These are phyloP conservation scores for Gastracanthus pulcherrimus DNA, from an alignment of 2,888 invertebrate species.

Conservation along the genomic window DNA sequence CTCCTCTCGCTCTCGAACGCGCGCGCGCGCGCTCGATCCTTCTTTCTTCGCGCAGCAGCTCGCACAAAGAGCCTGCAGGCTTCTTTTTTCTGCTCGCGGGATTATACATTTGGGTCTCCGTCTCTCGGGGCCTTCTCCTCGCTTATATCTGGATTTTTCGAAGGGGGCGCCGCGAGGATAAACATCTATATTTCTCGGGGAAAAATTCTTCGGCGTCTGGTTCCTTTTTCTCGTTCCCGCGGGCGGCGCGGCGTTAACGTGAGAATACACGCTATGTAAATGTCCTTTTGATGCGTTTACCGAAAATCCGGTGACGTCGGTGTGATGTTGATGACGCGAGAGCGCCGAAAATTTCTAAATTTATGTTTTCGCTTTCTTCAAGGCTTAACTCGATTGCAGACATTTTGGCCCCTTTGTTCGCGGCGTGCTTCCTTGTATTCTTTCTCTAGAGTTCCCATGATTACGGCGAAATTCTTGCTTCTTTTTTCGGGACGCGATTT, in stretches of 20 bases:
- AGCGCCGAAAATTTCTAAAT: conserved; percentile 33
- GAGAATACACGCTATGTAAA: conserved; percentile 31
- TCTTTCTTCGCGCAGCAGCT: neutral
- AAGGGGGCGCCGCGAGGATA: conserved; percentile 8
- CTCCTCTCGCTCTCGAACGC: conserved; percentile 35
- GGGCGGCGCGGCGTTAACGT: neutral
- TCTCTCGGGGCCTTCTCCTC: neutral
- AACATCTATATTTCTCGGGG: conserved; percentile 24
- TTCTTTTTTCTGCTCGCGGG: conserved; percentile 2
- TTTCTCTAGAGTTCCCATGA: neutral
- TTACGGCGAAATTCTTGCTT: neutral
- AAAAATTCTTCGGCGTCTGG: neutral
- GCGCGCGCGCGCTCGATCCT: neutral
- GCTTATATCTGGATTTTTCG: neutral
- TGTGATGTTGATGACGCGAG: neutral
- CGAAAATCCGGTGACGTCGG: neutral
- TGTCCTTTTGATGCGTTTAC: conserved; percentile 5
- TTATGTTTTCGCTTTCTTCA: conserved; percentile 37
- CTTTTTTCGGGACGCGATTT: neutral
- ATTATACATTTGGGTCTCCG: conserved; percentile 27
- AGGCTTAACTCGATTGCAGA: no score
- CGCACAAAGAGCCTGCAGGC: conserved; percentile 35
- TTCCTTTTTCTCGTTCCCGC: neutral
- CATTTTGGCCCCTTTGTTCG: no score
- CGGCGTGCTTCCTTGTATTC: conserved; percentile 27